Conservation (phyloP, 1,140 invertebrate species). For the Drosophila novamexicana region DNA sequence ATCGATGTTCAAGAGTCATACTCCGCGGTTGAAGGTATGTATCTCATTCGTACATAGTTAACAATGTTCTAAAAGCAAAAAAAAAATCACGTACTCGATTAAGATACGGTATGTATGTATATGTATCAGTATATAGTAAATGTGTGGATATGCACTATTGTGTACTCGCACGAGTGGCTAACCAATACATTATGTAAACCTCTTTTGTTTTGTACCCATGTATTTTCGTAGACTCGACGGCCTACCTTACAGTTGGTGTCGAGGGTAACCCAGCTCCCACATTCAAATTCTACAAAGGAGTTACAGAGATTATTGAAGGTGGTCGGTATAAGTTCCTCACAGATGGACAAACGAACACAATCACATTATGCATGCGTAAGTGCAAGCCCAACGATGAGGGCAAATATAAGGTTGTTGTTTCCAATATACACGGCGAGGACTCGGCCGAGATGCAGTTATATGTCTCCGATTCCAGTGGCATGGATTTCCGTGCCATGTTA, state of each 20-base stretch:
- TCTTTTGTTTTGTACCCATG: slow-evolving; percentile 19
- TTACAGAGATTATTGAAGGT: slow-evolving; percentile 95
- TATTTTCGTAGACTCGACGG: slow-evolving; percentile 90
- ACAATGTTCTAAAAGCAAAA: no score
- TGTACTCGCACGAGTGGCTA: slow-evolving; percentile 16
- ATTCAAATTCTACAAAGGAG: slow-evolving; percentile 98
- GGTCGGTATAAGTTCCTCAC: slow-evolving; percentile 96
- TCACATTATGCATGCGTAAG: slow-evolving; percentile 97
- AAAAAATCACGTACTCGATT: no score
- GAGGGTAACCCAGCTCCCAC: slow-evolving; percentile 97
- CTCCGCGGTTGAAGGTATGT: slow-evolving; percentile 94
- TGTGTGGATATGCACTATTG: no score
- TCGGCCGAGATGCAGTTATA: slow-evolving; percentile 97
- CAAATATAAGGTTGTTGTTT: slow-evolving; percentile 96
- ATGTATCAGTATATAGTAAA: background rate
- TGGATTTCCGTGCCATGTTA: slow-evolving; percentile 99
- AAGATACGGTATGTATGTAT: background rate
- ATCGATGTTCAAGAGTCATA: slow-evolving; percentile 96
- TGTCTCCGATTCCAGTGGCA: slow-evolving; percentile 97
- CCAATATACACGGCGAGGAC: slow-evolving; percentile 97
- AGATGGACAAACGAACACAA: slow-evolving; percentile 94
- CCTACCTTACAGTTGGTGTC: slow-evolving; percentile 94
- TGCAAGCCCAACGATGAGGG: slow-evolving; percentile 98
- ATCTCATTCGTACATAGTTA: background rate
- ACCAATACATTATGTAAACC: slow-evolving; percentile 18